These are phyloP conservation scores for Erythrolamprus reginae DNA, from an alignment of 2,113 vertebrate genomes.

Conservation along the genomic window DNA sequence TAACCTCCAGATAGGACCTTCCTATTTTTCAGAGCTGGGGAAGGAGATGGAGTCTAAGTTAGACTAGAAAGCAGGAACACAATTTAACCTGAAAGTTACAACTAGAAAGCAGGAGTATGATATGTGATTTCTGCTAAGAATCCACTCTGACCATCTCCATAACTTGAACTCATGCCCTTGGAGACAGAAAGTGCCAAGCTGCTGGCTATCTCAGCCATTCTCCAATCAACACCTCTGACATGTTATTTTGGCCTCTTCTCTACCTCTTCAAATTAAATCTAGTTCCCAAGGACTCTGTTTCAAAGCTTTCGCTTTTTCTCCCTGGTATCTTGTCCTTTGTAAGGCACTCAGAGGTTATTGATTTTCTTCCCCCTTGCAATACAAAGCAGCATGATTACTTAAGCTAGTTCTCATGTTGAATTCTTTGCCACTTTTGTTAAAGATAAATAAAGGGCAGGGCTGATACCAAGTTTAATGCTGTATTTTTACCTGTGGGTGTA, in stretches of 20 bases:
- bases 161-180: neutral
- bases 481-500: neutral
- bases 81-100: neutral
- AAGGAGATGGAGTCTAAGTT: neutral
- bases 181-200: neutral
- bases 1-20: neutral
- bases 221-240: neutral
- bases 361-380: neutral
- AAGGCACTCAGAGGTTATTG: constrained; percentile 3
- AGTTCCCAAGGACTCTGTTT: neutral
- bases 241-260: neutral
- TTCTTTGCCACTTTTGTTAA: neutral
- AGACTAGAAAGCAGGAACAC: neutral
- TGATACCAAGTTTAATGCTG: neutral
- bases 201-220: rapidly evolving
- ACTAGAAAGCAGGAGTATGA: neutral
- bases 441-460: neutral
- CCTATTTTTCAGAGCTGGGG: rapidly evolving
- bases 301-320: neutral
- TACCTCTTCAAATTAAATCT: constrained; percentile 37
- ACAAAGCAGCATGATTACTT: constrained; percentile 28
- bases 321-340: constrained; percentile 13
- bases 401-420: constrained; percentile 20
- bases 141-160: constrained; percentile 4
- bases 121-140: neutral